Base-by-base conservation (phyloP, 2,113 vertebrate genomes). In the Campylomormyrus numenius region DNA sequence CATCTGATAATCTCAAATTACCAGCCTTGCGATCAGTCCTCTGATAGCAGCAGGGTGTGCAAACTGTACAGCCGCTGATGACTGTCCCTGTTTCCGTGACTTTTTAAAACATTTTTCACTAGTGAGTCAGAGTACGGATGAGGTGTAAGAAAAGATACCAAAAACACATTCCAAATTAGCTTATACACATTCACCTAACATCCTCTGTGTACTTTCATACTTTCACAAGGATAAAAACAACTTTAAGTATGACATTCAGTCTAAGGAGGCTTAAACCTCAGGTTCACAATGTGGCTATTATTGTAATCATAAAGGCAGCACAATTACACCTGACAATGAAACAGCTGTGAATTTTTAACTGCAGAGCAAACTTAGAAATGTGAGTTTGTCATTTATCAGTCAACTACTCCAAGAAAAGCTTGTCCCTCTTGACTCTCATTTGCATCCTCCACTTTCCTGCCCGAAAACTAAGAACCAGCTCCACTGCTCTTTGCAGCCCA, bases 291-390 rank as follows among this genome's bases (percentile, higher is more conserved):
- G 15, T 87, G n/a, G 15, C 45, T 85, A 42, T 93, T 92, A 93
- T 93, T 92, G 24, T 1, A 89, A 70, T 89, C 35, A 89, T 74
- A 91, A 74, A 89, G 88, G 90, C 66, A 92, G 88, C 56, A 87
- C 94, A 93, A 93, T 93, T 93, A 90, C 83, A 90, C 92, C 92
- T 91, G 50, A 91, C 91, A 92, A 88, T 89, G 58, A 85, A 91
- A 90, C 90, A 91, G 27, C 39, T 35, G 42, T 39, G 27, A 88
- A 5, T 88, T 88, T 62, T 27, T 89, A 92, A 88, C 0, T 88
- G 87, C 88, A 87, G 91, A 91, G 66, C 48, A 70, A 87, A 53
- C 48, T 56, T 87, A 87, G 27, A 39, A 87, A 2, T 56, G n/a
- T 87, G 85, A 85, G 9, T 86, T 87, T 21, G 31, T 39, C 50